Evolutionary conservation across 2,797 vertebrate genomes (phyloP).

Genomic region (Platalea minor): DNA sequence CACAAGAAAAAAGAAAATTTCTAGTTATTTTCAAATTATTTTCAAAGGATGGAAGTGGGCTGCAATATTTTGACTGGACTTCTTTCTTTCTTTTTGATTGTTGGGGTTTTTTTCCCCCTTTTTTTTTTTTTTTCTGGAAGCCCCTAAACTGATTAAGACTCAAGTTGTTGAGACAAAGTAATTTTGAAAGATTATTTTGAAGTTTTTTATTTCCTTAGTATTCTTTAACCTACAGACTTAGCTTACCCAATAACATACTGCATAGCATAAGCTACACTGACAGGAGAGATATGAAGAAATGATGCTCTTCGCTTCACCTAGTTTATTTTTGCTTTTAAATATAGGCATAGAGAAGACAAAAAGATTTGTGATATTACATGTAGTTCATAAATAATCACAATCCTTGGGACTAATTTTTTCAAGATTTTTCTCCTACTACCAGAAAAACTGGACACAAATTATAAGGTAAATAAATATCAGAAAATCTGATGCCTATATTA

Average conservation of each 20-base stretch:
- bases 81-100: background rate
- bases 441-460: background rate
- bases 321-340: background rate
- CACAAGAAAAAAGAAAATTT: background rate
- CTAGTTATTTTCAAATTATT: background rate
- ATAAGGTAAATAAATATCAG: background rate
- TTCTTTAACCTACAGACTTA: background rate
- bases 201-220: background rate
- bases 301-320: background rate
- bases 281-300: background rate
- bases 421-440: background rate
- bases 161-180: background rate
- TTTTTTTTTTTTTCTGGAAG: background rate
- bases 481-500: background rate
- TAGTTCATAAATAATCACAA: background rate
- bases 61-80: background rate
- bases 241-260: background rate
- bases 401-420: background rate
- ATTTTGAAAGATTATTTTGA: background rate
- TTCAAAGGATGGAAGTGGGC: background rate
- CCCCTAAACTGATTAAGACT: background rate
- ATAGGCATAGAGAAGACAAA: background rate
- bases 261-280: background rate
- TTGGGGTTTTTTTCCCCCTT: rapidly evolving
- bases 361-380: background rate